Conservation (phyloP, 2,888 invertebrate species). For the Hecatera dysodea region DNA sequence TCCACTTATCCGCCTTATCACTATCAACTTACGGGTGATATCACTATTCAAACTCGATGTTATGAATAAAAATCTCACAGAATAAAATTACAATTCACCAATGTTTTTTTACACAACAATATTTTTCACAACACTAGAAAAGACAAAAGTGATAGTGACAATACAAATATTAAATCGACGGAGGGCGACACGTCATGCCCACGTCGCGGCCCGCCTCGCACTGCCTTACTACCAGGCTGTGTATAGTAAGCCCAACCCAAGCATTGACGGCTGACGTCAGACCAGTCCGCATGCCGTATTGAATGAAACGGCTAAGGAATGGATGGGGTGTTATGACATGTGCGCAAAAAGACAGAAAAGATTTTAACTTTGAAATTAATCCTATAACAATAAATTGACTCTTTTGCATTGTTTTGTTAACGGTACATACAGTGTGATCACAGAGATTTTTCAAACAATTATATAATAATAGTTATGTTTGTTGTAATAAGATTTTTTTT, state of each 20-base stretch:
- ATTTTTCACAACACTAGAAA: conserved; percentile 67
- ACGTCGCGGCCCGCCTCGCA: conserved; percentile 79
- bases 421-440: background rate
- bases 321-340: conserved; percentile 62
- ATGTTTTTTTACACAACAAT: conserved; percentile 31
- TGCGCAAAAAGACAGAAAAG: conserved; percentile 36
- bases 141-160: conserved; percentile 61
- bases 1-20: conserved; percentile 86
- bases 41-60: conserved; percentile 70
- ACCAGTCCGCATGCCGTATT: conserved; percentile 79
- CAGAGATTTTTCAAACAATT: no score
- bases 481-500: no score
- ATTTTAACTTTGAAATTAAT: conserved; percentile 1
- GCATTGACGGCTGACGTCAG: conserved; percentile 87
- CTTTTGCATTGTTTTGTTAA: background rate
- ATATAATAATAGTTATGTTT: no score
- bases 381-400: background rate
- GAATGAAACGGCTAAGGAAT: conserved; percentile 80
- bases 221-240: conserved; percentile 75
- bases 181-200: conserved; percentile 75
- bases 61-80: conserved; percentile 66
- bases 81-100: conserved; percentile 63
- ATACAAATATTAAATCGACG: conserved; percentile 59
- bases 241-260: conserved; percentile 77
- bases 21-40: conserved; percentile 79